Conservation (phyloP, 1,140 invertebrate genomes). For the Microplitis mediator region DNA sequence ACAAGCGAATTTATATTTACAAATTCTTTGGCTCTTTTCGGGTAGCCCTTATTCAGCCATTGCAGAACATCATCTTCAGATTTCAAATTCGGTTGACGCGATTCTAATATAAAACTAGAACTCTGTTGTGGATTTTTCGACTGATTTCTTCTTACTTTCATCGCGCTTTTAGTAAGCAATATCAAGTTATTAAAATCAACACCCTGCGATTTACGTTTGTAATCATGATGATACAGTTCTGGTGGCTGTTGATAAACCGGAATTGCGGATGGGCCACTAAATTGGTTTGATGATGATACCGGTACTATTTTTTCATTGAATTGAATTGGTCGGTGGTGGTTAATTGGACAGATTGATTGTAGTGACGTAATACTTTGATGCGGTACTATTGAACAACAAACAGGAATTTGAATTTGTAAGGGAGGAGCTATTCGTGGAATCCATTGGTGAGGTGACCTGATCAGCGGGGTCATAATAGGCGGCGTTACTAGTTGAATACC, state of each 20-base stretch:
- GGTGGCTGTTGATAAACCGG: conserved; percentile 52
- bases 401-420: conserved; percentile 46
- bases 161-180: conserved; percentile 53
- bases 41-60: conserved; percentile 50
- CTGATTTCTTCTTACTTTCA: conserved; percentile 49
- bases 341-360: conserved; percentile 39
- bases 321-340: conserved; percentile 34
- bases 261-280: conserved; percentile 36
- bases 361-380: conserved; percentile 37
- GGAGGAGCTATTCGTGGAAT: conserved; percentile 42
- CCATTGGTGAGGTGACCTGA: conserved; percentile 48
- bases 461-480: conserved; percentile 40
- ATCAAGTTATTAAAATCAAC: conserved; percentile 58
- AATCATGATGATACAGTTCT: conserved; percentile 49
- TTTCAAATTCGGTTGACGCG: conserved; percentile 38
- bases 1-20: conserved; percentile 36
- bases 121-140: conserved; percentile 45
- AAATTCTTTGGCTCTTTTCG: conserved; percentile 35
- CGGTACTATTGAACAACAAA: conserved; percentile 30
- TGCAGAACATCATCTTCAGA: conserved; percentile 40
- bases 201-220: conserved; percentile 45
- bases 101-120: conserved; percentile 40
- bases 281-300: conserved; percentile 10
- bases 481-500: conserved; percentile 46
- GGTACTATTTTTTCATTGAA: conserved; percentile 36